Base-by-base conservation (phyloP, 1,140 invertebrate genomes). In the Caenorhabditis inopinata region DNA sequence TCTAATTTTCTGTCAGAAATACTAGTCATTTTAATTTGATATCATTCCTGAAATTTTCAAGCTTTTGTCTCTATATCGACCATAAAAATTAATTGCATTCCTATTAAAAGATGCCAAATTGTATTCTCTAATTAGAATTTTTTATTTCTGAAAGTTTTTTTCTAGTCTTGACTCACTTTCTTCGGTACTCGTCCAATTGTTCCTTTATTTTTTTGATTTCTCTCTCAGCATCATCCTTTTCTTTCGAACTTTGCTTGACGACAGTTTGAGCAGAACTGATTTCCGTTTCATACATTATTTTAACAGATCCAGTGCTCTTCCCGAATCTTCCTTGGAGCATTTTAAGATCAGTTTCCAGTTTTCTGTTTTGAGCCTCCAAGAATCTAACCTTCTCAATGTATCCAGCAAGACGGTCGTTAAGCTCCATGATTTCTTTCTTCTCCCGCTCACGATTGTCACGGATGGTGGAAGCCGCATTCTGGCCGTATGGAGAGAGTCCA, bases 321-420 rank as follows among this genome's bases (percentile, higher is more conserved):
- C 90, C 90, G 87, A 89, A 90, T 84, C 89, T 88, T 25, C 87
- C 86, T 76, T 88, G 86, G 21, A 90, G 85, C 27, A 85, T 82
- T 74, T 90, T 88, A 48, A 90, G 83, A 81, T 91, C 90, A 6
- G 87, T 85, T 29, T 87, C 89, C 23, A 90, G 83, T 78, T 90
- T 90, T 75, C 89, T 85, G 84, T 89, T 90, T 82, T 90, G 89
- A 25, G 90, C 90, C 76, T 91, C 90, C 35, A 91, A 83, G 74
- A 90, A 91, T 45, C 90, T 86, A n/a, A 90, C 90, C 62, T 90
- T 85, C 80, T 91, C 90, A 80, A 91, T 91, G 85, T 91, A 91
- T 77, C 83, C 84, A 68, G 90, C 90, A 74, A 90, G 89, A 53
- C 89, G 85, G 84, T 90, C 89, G 84, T 91, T 91, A 79, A 91